Base-by-base conservation (phyloP, 2,888 invertebrate species). In the Hypsopygia costalis region DNA sequence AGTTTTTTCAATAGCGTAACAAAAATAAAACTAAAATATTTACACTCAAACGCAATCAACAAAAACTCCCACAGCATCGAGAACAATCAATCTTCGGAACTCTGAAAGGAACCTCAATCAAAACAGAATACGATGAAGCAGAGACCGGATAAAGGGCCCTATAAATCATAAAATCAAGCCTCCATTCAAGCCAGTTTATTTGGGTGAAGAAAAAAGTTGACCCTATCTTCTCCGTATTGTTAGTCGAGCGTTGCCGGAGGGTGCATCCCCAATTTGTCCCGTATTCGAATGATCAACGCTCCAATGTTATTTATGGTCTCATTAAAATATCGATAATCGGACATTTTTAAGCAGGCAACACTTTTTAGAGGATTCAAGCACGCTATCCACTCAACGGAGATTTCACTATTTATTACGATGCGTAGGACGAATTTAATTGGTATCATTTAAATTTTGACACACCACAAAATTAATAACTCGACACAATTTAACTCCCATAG, bases 81-180 rank as follows among this genome's bases (percentile, higher is more conserved):
- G 76, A 83, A 87, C 86, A 85, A 88, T 87, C 85, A 85, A 88
- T 88, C 87, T 87, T 82, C 63, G 69, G 66, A 58, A 60, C 71
- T 67, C 68, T 81, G 78, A 85, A 83, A 85, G 85, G 75, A 77
- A 69, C 80, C 77, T 81, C 86, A 87, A 86, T 88, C 87, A 86
- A 86, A 88, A 88, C 77, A 87, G 75, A 85, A 80, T 80, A 81
- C 76, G 71, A 64, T 73, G 83, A 75, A 81, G 78, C 75, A 70
- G 71, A 60, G 70, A 67, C 70, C 69, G 76, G 71, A 85, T 87
- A 85, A 86, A 85, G 76, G 81, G 72, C 58, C 68, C 70, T 80
- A 88, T 88, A 88, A 86, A 87, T 88, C 86, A 87, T 87, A 87
- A 87, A 88, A 87, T 87, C 87, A 87, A 71, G 81, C 68, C 64